phyloP scores from a whole-genome alignment of 2,113 vertebrate species.

The Trogon surrucura region DNA sequence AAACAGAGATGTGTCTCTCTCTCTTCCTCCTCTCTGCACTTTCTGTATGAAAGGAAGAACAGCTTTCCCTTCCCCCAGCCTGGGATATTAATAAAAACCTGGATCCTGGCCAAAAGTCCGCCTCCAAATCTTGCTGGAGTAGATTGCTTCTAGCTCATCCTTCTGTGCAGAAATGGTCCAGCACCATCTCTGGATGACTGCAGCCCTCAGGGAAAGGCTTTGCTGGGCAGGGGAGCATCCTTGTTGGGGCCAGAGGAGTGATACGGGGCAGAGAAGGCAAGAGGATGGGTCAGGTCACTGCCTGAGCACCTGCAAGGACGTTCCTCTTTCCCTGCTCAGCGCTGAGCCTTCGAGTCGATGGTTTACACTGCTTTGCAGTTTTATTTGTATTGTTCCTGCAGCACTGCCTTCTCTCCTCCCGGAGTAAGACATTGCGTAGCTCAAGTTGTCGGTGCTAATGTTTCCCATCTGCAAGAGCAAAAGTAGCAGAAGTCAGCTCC shows the following conservation, averaged over 20 bases:
- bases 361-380: not conserved
- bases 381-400: not conserved
- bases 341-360: not conserved
- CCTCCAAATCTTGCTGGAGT: not conserved
- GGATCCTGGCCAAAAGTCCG: not conserved
- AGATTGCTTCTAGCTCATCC: not conserved
- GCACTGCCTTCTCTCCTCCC: not conserved
- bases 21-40: not conserved
- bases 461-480: not conserved
- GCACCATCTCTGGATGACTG: not conserved
- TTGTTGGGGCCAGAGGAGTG: not conserved
- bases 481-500: slow-evolving; percentile 4
- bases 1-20: not conserved
- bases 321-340: not conserved
- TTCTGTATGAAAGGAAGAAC: not conserved
- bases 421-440: not conserved
- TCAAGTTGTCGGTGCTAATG: not conserved
- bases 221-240: not conserved
- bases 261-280: not conserved
- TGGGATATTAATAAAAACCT: slow-evolving; percentile 12
- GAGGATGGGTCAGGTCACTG: not conserved
- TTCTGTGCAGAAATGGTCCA: not conserved
- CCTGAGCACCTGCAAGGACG: not conserved
- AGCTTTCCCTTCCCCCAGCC: not conserved
- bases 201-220: not conserved